A percentile compares a stretch with the other conserved stretches of the same genome.
phyloP scores from a whole-genome alignment of 2,113 vertebrate genomes.

The Alaudala cheleensis region DNA sequence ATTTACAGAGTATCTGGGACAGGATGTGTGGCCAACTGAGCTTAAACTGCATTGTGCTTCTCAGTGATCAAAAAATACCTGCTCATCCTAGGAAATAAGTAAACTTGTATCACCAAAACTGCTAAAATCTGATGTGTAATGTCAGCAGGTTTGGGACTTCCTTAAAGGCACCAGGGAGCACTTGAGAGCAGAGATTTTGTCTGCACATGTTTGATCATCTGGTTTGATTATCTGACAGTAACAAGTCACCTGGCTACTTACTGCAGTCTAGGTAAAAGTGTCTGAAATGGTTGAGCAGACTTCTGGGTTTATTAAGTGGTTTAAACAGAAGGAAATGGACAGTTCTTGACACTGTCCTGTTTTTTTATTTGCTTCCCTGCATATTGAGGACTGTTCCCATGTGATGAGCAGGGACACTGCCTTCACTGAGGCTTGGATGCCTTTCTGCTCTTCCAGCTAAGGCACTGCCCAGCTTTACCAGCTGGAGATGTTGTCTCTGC shows the following conservation, averaged over 20 bases:
- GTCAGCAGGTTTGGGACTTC: background rate
- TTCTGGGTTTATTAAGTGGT: background rate
- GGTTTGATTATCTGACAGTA: no score
- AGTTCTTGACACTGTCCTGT: background rate
- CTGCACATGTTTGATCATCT: fast-evolving
- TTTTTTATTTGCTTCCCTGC: background rate
- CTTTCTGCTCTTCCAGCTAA: background rate
- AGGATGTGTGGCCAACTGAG: background rate
- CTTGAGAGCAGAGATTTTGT: background rate
- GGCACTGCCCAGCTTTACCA: background rate
- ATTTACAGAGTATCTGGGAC: background rate
- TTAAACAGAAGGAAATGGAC: background rate
- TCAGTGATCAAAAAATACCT: background rate
- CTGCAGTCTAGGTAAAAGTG: background rate
- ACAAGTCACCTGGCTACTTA: background rate
- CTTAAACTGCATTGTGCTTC: background rate
- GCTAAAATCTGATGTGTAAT: background rate
- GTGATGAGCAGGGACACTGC: background rate
- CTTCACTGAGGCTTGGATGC: background rate
- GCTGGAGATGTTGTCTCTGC: background rate
- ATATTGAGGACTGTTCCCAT: background rate
- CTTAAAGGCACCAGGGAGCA: background rate
- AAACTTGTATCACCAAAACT: background rate
- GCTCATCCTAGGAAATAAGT: background rate
- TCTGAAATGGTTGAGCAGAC: background rate